These are phyloP conservation scores for Oryzias melastigma DNA, from an alignment of 2,113 vertebrate genomes.

Conservation along the genomic window DNA sequence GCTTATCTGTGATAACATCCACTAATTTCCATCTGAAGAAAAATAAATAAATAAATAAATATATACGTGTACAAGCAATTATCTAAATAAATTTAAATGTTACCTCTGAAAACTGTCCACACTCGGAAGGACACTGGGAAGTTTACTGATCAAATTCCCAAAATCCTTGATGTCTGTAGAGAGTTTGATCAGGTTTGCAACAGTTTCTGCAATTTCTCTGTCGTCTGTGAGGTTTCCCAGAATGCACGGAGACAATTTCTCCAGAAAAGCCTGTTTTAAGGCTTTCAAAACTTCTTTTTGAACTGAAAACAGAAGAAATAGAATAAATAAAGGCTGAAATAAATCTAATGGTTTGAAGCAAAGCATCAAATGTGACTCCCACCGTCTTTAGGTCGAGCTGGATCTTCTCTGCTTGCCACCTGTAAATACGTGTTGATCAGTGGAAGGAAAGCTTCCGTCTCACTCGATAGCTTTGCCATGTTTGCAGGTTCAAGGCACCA, in stretches of 20 bases:
- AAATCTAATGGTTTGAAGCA: background rate
- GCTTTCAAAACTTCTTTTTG: slow-evolving; percentile 64
- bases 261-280: slow-evolving; percentile 80
- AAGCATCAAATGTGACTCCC: slow-evolving; percentile 7
- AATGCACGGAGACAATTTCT: slow-evolving; percentile 68
- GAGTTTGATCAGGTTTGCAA: slow-evolving; percentile 78
- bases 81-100: background rate
- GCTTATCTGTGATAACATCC: slow-evolving; percentile 77
- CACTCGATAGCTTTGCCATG: slow-evolving; percentile 58
- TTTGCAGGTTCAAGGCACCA: slow-evolving; percentile 80
- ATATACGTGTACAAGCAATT: background rate
- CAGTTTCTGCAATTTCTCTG: slow-evolving; percentile 55
- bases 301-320: slow-evolving; percentile 67
- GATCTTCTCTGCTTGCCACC: slow-evolving; percentile 46
- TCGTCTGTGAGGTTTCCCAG: slow-evolving; percentile 24
- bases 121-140: slow-evolving; percentile 78
- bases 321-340: background rate
- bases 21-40: slow-evolving; percentile 85
- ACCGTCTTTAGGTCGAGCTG: slow-evolving; percentile 70
- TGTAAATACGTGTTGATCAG: slow-evolving; percentile 80
- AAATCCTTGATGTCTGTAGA: slow-evolving; percentile 63
- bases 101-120: slow-evolving; percentile 77
- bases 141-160: slow-evolving; percentile 55
- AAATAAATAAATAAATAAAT: background rate
- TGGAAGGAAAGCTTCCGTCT: slow-evolving; percentile 72